Evolutionary conservation across 92 coral and sea anemone species (phyloP).

Genomic region (Heliopora coerulea): DNA sequence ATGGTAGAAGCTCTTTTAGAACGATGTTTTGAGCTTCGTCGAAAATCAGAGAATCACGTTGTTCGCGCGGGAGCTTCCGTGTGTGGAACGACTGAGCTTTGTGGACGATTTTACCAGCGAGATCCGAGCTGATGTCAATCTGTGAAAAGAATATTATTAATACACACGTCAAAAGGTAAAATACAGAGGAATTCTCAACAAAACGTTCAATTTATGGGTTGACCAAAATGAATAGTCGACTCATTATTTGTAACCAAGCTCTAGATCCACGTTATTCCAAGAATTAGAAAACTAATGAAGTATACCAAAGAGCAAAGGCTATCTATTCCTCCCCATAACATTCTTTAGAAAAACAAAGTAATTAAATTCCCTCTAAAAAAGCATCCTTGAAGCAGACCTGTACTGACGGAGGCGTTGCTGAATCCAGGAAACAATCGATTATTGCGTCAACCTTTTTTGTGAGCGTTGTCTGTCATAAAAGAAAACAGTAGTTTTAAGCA

Average conservation of each 20-base stretch:
- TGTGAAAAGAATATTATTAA: conserved; percentile 31
- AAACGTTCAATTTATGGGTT: no score
- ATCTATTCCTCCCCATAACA: background rate
- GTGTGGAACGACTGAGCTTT: conserved; percentile 77
- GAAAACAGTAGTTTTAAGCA: background rate
- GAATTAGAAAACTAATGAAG: no score
- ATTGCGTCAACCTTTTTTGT: conserved; percentile 90
- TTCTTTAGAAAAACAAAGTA: background rate
- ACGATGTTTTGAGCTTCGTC: conserved; percentile 90
- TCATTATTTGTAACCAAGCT: no score
- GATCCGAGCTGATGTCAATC: conserved; percentile 96
- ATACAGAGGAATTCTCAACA: no score
- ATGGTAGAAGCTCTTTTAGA: conserved; percentile 89
- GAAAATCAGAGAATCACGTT: conserved; percentile 77
- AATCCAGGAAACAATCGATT: conserved; percentile 93
- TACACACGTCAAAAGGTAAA: no score
- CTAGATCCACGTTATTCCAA: no score
- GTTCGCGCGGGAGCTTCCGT: conserved; percentile 78
- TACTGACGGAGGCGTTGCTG: conserved; percentile 98
- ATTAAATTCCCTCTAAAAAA: background rate
- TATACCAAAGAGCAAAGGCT: no score
- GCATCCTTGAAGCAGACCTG: conserved; percentile 56
- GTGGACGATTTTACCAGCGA: conserved; percentile 85
- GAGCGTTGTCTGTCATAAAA: conserved; percentile 63
- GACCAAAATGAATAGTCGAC: no score